Evolutionary conservation across 2,888 invertebrate species (phyloP).

Genomic region (Tanytarsus gracilentus): DNA sequence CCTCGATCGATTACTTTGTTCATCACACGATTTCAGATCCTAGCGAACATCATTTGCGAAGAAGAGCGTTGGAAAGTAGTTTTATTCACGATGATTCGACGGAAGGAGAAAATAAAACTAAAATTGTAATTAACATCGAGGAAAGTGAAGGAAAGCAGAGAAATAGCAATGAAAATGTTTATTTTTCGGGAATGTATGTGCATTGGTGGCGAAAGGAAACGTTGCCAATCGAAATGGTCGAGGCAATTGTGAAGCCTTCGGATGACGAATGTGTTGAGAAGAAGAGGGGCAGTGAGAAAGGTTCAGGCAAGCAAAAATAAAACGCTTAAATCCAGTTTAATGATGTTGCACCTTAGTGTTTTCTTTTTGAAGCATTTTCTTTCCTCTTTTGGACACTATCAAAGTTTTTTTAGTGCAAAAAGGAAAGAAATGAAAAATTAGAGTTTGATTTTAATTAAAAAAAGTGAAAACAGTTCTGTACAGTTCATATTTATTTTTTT

Average conservation of each 20-base stretch:
- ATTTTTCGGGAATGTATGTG: conserved; percentile 76
- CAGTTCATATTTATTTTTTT: not conserved
- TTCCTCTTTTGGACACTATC: not conserved
- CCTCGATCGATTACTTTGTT: conserved; percentile 38
- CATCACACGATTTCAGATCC: conserved; percentile 21
- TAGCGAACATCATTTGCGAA: not conserved
- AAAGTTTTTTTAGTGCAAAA: not conserved
- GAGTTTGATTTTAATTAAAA: not conserved
- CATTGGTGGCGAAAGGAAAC: conserved; percentile 91
- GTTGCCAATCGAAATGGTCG: conserved; percentile 58
- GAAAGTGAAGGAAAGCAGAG: conserved; percentile 43
- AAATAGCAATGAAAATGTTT: conserved; percentile 42
- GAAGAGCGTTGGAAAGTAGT: not conserved
- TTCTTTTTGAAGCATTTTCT: not conserved
- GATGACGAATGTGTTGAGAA: conserved; percentile 24
- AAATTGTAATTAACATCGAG: conserved; percentile 46
- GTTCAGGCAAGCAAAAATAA: conserved; percentile 36
- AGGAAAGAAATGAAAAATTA: too few relatives aligned
- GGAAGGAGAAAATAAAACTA: conserved; percentile 45
- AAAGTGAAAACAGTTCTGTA: not conserved
- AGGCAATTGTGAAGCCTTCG: conserved; percentile 40
- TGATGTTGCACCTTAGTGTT: conserved; percentile 28
- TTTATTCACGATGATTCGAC: conserved; percentile 37
- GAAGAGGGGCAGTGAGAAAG: conserved; percentile 32
- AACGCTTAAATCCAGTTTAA: conserved; percentile 18